A percentile compares a stretch with the other conserved stretches of the same genome.
phyloP scores from a whole-genome alignment of 2,797 vertebrate species.

The Hephaestus fuliginosus region DNA sequence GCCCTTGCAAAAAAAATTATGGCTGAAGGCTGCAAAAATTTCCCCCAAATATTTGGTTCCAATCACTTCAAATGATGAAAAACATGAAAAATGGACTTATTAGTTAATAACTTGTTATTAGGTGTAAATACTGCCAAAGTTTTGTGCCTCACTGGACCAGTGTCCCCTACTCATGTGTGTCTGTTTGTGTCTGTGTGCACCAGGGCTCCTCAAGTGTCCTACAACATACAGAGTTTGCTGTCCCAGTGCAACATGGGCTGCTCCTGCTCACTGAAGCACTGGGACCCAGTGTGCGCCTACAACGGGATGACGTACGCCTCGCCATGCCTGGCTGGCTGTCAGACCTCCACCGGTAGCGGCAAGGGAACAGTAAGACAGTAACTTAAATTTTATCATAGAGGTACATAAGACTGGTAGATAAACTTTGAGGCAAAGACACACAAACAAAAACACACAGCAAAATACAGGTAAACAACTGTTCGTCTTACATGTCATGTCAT shows the following conservation, averaged over 20 bases:
- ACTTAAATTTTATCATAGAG: neutral
- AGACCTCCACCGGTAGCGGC: slow-evolving; percentile 82
- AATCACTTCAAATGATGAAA: too few species aligned
- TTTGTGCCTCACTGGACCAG: neutral
- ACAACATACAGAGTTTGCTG: slow-evolving; percentile 83
- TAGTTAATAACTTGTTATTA: too few species aligned
- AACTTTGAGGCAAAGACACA: neutral
- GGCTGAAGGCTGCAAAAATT: too few species aligned
- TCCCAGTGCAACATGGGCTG: slow-evolving; percentile 93
- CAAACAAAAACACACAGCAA: neutral
- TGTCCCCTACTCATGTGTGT: neutral
- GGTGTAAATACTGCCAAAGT: neutral
- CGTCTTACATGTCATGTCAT: neutral
- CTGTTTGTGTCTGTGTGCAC: slow-evolving; percentile 27
- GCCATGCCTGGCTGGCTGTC: slow-evolving; percentile 94
- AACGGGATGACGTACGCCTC: slow-evolving; percentile 93
- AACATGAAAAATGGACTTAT: neutral
- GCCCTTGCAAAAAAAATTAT: too few species aligned
- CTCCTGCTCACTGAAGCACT: slow-evolving; percentile 89
- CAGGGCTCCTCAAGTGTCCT: slow-evolving; percentile 83
- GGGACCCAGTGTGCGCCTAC: slow-evolving; percentile 94
- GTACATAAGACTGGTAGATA: neutral
- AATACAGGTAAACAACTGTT: neutral
- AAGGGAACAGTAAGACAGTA: slow-evolving; percentile 85
- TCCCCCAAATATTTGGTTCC: too few species aligned